Base-by-base conservation (phyloP, 2,797 vertebrate genomes). In the Ctenosaura bakeri region DNA sequence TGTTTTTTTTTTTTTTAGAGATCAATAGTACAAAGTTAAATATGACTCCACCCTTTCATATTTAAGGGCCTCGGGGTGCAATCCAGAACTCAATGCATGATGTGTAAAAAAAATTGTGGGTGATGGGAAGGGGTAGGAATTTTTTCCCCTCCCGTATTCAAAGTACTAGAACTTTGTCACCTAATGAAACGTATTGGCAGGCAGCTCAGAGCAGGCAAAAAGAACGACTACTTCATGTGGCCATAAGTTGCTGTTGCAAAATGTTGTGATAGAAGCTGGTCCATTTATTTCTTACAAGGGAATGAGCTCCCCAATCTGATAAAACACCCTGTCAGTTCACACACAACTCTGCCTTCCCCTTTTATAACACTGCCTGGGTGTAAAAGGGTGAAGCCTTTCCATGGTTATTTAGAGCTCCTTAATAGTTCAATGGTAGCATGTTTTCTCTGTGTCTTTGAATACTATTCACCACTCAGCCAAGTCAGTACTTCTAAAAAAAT, bases 1-100 rank as follows among this genome's bases (percentile, higher is more conserved):
- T 92, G 95, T 94, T 95, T 46, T 46, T 95, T 92, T 95, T 92
- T 93, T 95, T 89, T 92, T 95, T 95, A 86, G 79, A 82, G 90
- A 95, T 96, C 94, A 94, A 93, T 94, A 92, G 85, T 50, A 92
- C 52, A 92, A 91, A 93, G 93, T 91, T 91, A 85, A 87, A 83
- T 3, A 1, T 50, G 86, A 87, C 42, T 85, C 20, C 0, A 0
- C 77, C 88, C 78, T 24, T 10, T 9, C 12, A 52, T 50, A 16
- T 54, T 26, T n/a, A 62, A 77, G 14, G n/a, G 35, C 46, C 29
- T 10, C 85, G 54, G 35, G 80, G 35, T 56, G 20, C 59, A 83
- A 22, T 29, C 16, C 35, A n/a, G 64, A 78, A 83, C 35, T 66
- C 54, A 32, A 29, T 52, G 59, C 46, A 42, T n/a, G 13, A 62